Conservation (phyloP, 2,797 vertebrate species). For the Chrosomus eos region DNA sequence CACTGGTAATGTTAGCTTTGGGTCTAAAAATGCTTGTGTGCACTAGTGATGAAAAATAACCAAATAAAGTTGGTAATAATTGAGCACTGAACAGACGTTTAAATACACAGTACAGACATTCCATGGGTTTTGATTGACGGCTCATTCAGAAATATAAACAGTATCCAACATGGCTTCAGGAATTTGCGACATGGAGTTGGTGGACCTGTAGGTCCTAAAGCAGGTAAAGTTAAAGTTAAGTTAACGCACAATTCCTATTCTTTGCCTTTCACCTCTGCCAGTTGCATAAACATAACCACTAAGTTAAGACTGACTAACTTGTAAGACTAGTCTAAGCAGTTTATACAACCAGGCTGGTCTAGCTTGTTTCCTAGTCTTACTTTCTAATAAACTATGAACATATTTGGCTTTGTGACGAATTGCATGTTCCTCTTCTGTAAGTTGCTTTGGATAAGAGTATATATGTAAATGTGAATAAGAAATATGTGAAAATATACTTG, state of each 20-base stretch:
- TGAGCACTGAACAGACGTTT: slow-evolving; percentile 27
- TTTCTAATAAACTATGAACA: neutral
- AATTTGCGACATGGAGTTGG: slow-evolving; percentile 53
- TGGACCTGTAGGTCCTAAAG: slow-evolving; percentile 37
- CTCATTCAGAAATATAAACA: slow-evolving; percentile 48
- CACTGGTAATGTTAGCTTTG: slow-evolving; percentile 16
- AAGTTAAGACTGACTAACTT: too few relatives aligned
- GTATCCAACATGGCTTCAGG: slow-evolving; percentile 50
- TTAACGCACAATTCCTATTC: neutral
- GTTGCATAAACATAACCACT: too few relatives aligned
- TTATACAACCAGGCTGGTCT: neutral
- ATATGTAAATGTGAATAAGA: neutral
- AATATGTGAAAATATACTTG: neutral
- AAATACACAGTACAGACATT: slow-evolving; percentile 38
- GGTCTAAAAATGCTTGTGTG: slow-evolving; percentile 22
- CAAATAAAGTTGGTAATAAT: slow-evolving; percentile 9
- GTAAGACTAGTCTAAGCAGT: too few relatives aligned
- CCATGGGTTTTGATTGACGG: slow-evolving; percentile 50
- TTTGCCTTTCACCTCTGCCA: neutral
- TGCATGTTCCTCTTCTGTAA: neutral
- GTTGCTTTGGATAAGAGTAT: neutral
- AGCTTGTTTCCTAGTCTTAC: neutral
- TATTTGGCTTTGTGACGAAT: neutral
- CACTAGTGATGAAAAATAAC: slow-evolving; percentile 22
- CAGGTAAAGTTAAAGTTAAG: slow-evolving; percentile 52